Base-by-base conservation (phyloP, 1,140 invertebrate species). In the Diprion similis region DNA sequence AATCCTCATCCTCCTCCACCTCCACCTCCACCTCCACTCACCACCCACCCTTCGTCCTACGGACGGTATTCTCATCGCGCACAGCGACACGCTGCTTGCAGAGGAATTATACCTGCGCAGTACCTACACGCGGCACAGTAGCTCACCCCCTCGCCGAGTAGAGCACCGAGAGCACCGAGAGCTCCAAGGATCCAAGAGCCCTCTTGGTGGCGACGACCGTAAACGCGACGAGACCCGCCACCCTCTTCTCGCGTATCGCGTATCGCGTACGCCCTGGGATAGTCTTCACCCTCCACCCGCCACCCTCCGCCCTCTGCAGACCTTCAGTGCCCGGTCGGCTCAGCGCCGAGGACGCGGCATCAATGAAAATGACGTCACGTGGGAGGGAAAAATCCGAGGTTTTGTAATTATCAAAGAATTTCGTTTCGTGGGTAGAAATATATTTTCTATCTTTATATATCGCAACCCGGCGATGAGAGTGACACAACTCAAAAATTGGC, bases 281-380 rank as follows among this genome's bases (percentile, higher is more conserved):
- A 46, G 8, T 68, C 71, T 45, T 8, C 17, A 10, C 37, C 69
- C 11, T 46, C 69, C 74, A 70, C 70, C 72, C 24, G n/a, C 15
- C 17, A 10, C 37, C 69, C 11, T 46, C 69, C 74, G 71, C 70
- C 72, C 24, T 37, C 24, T 1, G 24, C 24, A 37, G 6, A 24
- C 17, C 11, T 24, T 9, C 9, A 48, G 18, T 18, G 46, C 68
- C n/a, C n/a, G 15, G 15, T n/a, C 24, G 24, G 24, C 72, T 74
- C 75, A 64, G 68, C 79, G 73, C 46, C 75, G 66, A 78, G 73
- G 70, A 69, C 75, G 76, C 81, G 83, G 83, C 86, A 87, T 87
- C 87, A 87, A 88, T 88, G 86, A 88, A 87, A 87, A 86, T 88
- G 85, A 88, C 86, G 87, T 87, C 86, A 88, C 77, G 77, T 78